Evolutionary conservation across 2,888 invertebrate genomes (phyloP).

Genomic region (Gasteruption jaculator): DNA sequence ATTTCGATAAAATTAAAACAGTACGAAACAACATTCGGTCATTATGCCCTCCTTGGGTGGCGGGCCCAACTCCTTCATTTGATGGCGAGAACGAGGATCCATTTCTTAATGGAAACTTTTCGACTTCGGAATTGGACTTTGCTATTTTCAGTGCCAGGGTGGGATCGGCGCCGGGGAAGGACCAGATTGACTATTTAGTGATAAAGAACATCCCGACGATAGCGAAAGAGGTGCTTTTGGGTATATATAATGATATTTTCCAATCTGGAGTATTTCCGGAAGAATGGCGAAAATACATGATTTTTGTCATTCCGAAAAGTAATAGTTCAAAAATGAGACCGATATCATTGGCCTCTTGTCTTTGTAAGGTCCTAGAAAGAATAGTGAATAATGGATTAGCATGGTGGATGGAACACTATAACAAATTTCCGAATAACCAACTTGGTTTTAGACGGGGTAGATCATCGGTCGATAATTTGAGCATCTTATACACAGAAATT

Average conservation of each 20-base stretch:
- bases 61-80: slow-evolving; percentile 2
- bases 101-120: slow-evolving; percentile 10
- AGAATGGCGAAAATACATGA: slow-evolving; percentile 8
- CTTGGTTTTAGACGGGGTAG: not conserved
- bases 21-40: slow-evolving; percentile 3
- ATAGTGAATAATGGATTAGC: slow-evolving; percentile 13
- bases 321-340: slow-evolving; percentile 7
- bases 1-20: slow-evolving; percentile 1
- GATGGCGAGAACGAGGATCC: not conserved
- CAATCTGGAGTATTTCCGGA: not conserved
- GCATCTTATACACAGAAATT: not conserved
- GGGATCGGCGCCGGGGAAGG: slow-evolving; percentile 14
- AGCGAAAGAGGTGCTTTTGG: not conserved
- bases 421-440: not conserved
- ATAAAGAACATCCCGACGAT: slow-evolving; percentile 6
- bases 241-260: slow-evolving; percentile 14
- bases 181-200: slow-evolving; percentile 15
- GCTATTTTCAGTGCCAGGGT: slow-evolving; percentile 12
- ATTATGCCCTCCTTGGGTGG: slow-evolving; percentile 3
- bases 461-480: slow-evolving; percentile 1
- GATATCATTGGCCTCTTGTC: slow-evolving; percentile 16
- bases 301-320: slow-evolving; percentile 17
- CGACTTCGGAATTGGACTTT: slow-evolving; percentile 5
- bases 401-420: slow-evolving; percentile 12
- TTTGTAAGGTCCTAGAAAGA: slow-evolving; percentile 14